Percentiles rank a stretch among this genome's conserved stretches.
phyloP scores from a whole-genome alignment of 1,140 invertebrate species.

The Drosophila bocki region DNA sequence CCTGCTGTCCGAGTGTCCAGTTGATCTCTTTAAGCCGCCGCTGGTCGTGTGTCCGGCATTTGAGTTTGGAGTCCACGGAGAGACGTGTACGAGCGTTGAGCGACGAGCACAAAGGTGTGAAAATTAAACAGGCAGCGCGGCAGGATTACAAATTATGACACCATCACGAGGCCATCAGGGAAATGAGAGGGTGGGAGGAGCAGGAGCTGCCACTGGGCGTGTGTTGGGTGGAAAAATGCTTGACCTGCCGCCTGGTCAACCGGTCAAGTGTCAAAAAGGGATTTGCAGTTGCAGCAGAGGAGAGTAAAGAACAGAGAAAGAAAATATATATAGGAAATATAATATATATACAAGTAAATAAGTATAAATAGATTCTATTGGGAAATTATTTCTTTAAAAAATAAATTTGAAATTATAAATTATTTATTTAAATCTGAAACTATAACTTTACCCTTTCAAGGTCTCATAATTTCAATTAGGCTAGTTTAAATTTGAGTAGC shows the following conservation, averaged over 20 bases:
- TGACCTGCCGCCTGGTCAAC: constrained; percentile 57
- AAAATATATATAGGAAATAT: background rate
- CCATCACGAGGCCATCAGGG: constrained; percentile 61
- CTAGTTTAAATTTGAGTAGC: background rate
- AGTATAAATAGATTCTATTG: too few relatives aligned
- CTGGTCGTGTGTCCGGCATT: constrained; percentile 63
- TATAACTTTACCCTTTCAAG: too few relatives aligned
- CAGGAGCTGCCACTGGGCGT: background rate
- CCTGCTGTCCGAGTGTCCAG: constrained; percentile 17
- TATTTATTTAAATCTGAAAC: too few relatives aligned
- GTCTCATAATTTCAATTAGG: too few relatives aligned
- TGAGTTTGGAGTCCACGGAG: constrained; percentile 20
- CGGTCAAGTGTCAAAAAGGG: constrained; percentile 82
- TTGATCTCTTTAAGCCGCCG: constrained; percentile 55
- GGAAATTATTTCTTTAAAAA: too few relatives aligned
- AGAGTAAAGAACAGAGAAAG: background rate
- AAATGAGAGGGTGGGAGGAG: constrained; percentile 62
- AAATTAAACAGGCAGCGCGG: constrained; percentile 79
- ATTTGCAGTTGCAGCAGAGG: constrained; percentile 62
- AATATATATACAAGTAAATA: background rate
- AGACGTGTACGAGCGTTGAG: constrained; percentile 3
- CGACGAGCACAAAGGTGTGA: constrained; percentile 72
- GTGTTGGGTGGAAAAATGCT: constrained; percentile 10
- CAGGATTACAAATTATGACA: constrained; percentile 83
- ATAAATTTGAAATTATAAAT: too few relatives aligned